Evolutionary conservation across 2,113 vertebrate species (phyloP).

Genomic region (Aspidoscelis tigris): DNA sequence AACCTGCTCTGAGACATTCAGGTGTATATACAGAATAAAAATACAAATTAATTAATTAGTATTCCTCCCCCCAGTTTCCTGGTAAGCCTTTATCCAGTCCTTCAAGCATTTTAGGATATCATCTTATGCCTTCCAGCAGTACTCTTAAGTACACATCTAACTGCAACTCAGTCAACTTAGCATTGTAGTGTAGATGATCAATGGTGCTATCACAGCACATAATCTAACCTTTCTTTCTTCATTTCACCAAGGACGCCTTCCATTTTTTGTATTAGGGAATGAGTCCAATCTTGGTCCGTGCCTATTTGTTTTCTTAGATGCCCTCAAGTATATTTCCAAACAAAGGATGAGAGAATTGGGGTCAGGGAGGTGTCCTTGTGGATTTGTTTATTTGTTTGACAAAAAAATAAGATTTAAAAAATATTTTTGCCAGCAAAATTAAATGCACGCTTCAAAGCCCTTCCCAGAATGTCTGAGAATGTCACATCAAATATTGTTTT

Average conservation of each 20-base stretch:
- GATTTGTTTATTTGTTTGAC: conserved; percentile 55
- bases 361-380: conserved; percentile 44
- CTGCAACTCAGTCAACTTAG: too few relatives aligned
- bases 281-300: conserved; percentile 44
- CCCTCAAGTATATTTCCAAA: conserved; percentile 51
- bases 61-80: too few relatives aligned
- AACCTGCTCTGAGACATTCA: too few relatives aligned
- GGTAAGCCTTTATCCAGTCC: too few relatives aligned
- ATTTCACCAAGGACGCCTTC: conserved; percentile 28
- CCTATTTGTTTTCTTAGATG: conserved; percentile 45
- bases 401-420: conserved; percentile 60
- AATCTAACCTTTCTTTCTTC: conserved; percentile 31
- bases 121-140: too few relatives aligned
- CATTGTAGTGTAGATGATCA: too few relatives aligned
- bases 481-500: conserved; percentile 71
- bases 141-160: too few relatives aligned
- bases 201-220: not conserved
- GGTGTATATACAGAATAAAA: too few relatives aligned
- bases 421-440: conserved; percentile 66
- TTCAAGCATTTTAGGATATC: too few relatives aligned
- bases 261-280: conserved; percentile 9
- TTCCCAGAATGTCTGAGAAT: conserved; percentile 60
- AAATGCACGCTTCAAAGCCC: conserved; percentile 64
- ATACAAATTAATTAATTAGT: too few relatives aligned
- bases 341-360: conserved; percentile 62